Base-by-base conservation (phyloP, 2,797 vertebrate genomes). In the Dicrostonyx torquatus region DNA sequence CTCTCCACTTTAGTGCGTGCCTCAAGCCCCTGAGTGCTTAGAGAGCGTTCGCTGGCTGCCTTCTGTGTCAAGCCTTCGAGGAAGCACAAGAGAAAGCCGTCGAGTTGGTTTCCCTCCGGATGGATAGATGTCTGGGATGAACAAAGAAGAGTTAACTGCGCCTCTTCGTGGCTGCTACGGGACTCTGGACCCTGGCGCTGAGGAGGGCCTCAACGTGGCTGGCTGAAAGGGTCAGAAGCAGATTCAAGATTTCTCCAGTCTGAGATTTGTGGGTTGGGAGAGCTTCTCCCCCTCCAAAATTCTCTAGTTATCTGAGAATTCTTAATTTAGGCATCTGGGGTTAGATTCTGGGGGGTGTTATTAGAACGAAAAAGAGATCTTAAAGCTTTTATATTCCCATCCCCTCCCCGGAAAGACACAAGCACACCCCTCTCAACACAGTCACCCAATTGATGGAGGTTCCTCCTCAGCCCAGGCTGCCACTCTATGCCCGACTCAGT, bases 1-100 rank as follows among this genome's bases (percentile, higher is more conserved):
- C 55, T 89, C 60, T 72, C 48, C 13, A 15, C 8, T 80, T 48
- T n/a, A 53, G 12, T 78, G 75, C 55, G 70, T 55, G 73, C 58
- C 90, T 89, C 91, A 73, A 77, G 89, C 64, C 88, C 43, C 50
- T 40, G 55, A 9, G 62, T 72, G 92, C 90, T 95, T 89, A 29
- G 91, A 92, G 94, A 90, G 82, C 87, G 10, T n/a, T 50, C 31
- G 0, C 45, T 40, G 86, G 24, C 50, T 34, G 50, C 13, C 55
- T 37, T 77, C 40, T 58, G 62, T 11, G 45, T 43, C 66, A 72
- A 64, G 77, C 64, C 26, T 93, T 84, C 18, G 13, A 64, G 73
- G 60, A 84, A 60, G 68, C 73, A 66, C 53, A 43, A 82, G 70
- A 40, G 34, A 80, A 66, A 55, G 73, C 58, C 45, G 17, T 53